phyloP scores from a whole-genome alignment of 1,140 invertebrate species.

The Megalonaias nervosa region DNA sequence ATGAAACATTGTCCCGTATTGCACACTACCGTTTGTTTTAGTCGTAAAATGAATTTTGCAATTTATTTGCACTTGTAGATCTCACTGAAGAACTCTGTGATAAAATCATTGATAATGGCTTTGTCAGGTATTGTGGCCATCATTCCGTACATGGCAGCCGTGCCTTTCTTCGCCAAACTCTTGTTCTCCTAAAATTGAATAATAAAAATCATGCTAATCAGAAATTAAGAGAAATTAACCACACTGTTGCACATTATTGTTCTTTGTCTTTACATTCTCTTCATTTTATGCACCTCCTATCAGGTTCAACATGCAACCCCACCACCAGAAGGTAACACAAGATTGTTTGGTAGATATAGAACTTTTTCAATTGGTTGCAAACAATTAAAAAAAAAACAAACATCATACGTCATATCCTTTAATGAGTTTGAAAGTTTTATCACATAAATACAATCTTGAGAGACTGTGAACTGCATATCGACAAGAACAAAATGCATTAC shows the following conservation, averaged over 20 bases:
- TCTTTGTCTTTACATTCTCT: neutral
- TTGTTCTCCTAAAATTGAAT: conserved; percentile 50
- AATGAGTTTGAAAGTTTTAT: too few relatives aligned
- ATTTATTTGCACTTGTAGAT: conserved; percentile 57
- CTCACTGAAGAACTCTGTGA: conserved; percentile 67
- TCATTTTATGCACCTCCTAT: neutral
- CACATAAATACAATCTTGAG: too few relatives aligned
- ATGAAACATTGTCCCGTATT: too few relatives aligned
- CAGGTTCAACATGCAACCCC: too few relatives aligned
- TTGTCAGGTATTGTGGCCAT: conserved; percentile 66
- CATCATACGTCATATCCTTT: too few relatives aligned
- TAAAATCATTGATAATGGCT: conserved; percentile 63
- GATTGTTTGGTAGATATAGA: neutral
- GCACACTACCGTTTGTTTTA: neutral
- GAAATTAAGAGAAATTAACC: neutral
- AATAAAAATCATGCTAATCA: neutral
- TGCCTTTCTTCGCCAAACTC: conserved; percentile 54
- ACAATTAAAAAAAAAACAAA: too few relatives aligned
- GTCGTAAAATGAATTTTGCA: conserved; percentile 1
- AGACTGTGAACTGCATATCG: too few relatives aligned
- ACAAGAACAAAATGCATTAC: too few relatives aligned
- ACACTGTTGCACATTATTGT: neutral
- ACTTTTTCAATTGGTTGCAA: too few relatives aligned
- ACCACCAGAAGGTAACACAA: neutral
- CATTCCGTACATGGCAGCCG: conserved; percentile 67